Percentiles rank a stretch among this genome's conserved stretches.
Evolutionary conservation across 1,140 invertebrate species (phyloP).

Genomic region (Bathynomus jamesi): DNA sequence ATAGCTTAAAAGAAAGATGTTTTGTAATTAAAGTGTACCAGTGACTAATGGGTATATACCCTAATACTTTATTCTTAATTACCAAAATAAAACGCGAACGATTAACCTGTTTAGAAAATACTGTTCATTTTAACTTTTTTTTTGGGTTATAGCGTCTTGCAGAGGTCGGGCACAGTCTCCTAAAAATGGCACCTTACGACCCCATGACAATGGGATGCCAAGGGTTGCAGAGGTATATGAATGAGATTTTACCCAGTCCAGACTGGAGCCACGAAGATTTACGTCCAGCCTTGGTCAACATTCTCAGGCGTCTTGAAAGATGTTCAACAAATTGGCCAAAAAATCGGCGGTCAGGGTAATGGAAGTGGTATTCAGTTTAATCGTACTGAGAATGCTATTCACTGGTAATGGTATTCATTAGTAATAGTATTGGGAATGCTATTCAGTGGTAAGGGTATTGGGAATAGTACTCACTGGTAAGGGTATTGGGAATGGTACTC

Average conservation of each 20-base stretch:
- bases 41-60: no score
- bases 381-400: no score
- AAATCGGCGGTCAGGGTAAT: constrained; percentile 78
- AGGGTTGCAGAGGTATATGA: constrained; percentile 88
- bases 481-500: no score
- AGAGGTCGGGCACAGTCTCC: constrained; percentile 89
- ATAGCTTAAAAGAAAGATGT: background rate
- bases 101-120: background rate
- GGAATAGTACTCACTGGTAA: no score
- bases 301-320: constrained; percentile 87
- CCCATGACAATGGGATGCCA: constrained; percentile 88
- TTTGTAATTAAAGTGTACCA: no score
- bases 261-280: constrained; percentile 95
- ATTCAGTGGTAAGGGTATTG: no score
- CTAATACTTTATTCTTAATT: background rate
- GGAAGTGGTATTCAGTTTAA: constrained; percentile 35
- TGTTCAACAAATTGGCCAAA: constrained; percentile 95
- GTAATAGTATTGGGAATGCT: no score
- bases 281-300: constrained; percentile 80
- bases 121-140: background rate
- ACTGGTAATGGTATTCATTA: no score
- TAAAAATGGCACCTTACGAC: constrained; percentile 97
- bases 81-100: background rate
- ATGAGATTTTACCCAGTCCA: constrained; percentile 82
- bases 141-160: constrained; percentile 63